Base-by-base conservation (phyloP, 2,888 invertebrate genomes). In the Aphodius sticticus region DNA sequence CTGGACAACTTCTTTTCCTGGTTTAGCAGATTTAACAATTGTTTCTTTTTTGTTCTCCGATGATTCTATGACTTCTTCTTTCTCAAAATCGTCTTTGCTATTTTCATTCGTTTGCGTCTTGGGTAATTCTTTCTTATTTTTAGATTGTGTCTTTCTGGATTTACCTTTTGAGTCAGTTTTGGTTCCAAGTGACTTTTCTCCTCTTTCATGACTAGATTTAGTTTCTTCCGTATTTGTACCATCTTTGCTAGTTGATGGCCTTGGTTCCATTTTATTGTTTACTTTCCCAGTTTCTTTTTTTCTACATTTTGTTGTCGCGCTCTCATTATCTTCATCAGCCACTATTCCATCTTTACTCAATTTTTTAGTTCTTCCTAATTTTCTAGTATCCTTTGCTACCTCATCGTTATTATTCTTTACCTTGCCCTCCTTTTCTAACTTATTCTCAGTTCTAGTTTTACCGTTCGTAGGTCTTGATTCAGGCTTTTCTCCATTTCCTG, bases 211-310 rank as follows among this genome's bases (percentile, higher is more conserved):
- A 37, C 53, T 38, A 15, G 69, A 16, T 69, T 37, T 76, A 38
- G 53, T 26, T 14, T 26, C 35, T 35, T 71, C n/a, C 53, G 15
- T 75, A 78, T 69, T 75, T 75, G 79, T 77, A 53, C 76, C 16
- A 26, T 26, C 26, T 53, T 53, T 76, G 69, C 36, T 69, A 77
- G 35, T 76, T 80, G 79, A 81, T 6, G 76, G 16, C 35, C 38
- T 53, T 70, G 16, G 71, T 36, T 69, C 69, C 36, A 76, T 80
- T 26, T 79, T 81, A 12, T 80, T 35, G 14, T 12, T 14, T 16
- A n/a, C 37, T 35, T 76, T 76, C 0, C 3, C 76, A 75, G 70
- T 71, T 78, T 82, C 79, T 53, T 79, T 77, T 79, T 38, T 76
- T 78, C 69, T 26, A 26, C n/a, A 70, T n/a, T 77, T 37, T 79